Conservation (phyloP, 1,140 invertebrate genomes). For the Zaprionus nigranus region DNA sequence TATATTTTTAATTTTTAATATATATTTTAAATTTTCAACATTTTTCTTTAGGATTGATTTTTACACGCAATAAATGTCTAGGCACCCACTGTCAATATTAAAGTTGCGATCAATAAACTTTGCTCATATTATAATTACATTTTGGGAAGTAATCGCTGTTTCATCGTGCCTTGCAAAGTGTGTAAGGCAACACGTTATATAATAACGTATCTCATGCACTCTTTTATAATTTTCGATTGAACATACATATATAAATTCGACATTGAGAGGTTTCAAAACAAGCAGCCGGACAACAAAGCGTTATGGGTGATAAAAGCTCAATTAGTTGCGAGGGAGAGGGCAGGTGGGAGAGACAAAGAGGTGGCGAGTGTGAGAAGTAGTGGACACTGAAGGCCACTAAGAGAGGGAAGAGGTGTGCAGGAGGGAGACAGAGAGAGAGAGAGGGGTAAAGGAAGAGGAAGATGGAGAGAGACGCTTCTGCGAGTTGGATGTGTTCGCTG, state of each 20-base stretch:
- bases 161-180: background rate
- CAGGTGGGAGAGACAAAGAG: background rate
- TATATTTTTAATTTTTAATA: too few species aligned
- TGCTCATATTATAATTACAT: background rate
- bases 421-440: background rate
- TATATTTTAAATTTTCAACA: too few species aligned
- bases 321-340: background rate
- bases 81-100: background rate
- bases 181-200: too few species aligned
- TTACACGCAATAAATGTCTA: background rate
- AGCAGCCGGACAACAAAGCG: conserved; percentile 31
- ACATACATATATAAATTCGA: background rate
- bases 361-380: too few species aligned
- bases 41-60: too few species aligned
- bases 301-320: conserved; percentile 36
- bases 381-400: too few species aligned
- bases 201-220: too few species aligned
- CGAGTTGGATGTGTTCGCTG: conserved; percentile 5
- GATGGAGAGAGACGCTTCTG: background rate
- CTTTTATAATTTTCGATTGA: background rate
- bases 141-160: background rate
- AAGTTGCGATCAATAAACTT: background rate
- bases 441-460: background rate
- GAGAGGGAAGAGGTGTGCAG: too few species aligned
- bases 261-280: conserved; percentile 1